These are phyloP conservation scores for Cosmorhoe ocellata DNA, from an alignment of 2,888 invertebrate genomes.

Conservation along the genomic window DNA sequence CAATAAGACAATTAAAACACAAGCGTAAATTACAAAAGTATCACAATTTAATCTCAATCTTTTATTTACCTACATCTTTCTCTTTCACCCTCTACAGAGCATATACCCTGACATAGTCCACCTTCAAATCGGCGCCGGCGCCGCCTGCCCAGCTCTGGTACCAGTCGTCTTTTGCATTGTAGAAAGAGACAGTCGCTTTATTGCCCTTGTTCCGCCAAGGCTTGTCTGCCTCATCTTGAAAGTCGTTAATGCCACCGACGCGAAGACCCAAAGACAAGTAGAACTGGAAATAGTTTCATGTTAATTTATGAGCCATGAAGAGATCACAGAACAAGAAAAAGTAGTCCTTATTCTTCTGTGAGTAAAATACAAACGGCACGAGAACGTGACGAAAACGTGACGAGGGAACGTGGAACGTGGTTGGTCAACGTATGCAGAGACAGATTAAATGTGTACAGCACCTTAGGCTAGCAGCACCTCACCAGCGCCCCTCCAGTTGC, in stretches of 20 bases:
- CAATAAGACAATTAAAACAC: too few species aligned
- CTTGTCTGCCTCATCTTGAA: constrained; percentile 85
- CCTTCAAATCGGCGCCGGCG: constrained; percentile 70
- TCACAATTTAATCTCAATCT: constrained; percentile 24
- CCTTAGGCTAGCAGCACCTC: too few species aligned
- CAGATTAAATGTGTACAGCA: too few species aligned
- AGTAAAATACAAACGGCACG: too few species aligned
- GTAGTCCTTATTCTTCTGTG: too few species aligned
- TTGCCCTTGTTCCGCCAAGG: constrained; percentile 89
- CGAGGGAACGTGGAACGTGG: too few species aligned
- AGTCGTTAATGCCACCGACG: constrained; percentile 89
- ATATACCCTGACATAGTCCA: constrained; percentile 84
- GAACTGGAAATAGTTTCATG: constrained; percentile 84
- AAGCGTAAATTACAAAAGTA: constrained; percentile 7
- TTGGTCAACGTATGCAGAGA: too few species aligned
- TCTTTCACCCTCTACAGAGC: constrained; percentile 56
- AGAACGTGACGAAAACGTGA: too few species aligned
- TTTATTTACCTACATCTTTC: background rate
- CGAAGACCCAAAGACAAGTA: constrained; percentile 89
- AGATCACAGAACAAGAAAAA: too few species aligned
- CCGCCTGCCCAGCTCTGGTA: constrained; percentile 82
- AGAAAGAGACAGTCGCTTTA: constrained; percentile 85
- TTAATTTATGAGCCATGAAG: too few species aligned
- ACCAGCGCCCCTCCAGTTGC: too few species aligned
- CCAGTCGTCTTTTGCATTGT: constrained; percentile 82